Evolutionary conservation across 2,113 vertebrate species (phyloP).

Genomic region (Petromus typicus): DNA sequence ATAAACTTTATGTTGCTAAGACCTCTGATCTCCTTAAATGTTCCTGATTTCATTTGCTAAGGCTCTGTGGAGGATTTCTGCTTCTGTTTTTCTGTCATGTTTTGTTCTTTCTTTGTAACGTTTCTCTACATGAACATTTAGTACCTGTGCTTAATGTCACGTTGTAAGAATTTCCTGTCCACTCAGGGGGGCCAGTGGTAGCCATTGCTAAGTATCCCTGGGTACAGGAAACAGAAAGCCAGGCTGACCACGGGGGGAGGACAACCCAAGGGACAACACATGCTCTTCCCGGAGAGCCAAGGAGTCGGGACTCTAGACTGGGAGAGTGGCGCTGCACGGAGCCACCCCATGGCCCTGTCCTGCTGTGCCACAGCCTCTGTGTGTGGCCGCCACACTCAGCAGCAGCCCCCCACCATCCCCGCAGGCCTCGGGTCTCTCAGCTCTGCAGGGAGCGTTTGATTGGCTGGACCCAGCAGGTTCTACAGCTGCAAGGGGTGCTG

Average conservation of each 20-base stretch:
- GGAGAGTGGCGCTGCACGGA: background rate
- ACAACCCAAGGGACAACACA: rapidly evolving
- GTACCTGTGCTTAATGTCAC: background rate
- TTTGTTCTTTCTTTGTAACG: background rate
- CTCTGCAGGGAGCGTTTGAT: background rate
- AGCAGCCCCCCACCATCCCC: background rate
- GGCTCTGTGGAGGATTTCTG: background rate
- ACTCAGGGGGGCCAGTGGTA: rapidly evolving
- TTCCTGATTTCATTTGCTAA: background rate
- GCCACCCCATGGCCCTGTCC: background rate
- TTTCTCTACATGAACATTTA: background rate
- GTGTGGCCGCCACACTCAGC: background rate
- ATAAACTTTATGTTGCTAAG: background rate
- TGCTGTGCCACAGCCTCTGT: background rate
- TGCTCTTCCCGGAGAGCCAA: background rate
- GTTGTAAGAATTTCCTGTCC: no score
- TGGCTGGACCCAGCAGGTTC: background rate
- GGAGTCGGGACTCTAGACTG: background rate
- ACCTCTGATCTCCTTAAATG: rapidly evolving
- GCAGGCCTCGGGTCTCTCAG: background rate
- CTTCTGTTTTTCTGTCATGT: background rate
- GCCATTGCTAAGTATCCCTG: no score
- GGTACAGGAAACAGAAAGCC: background rate
- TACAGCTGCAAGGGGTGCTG: background rate
- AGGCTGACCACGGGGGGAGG: rapidly evolving